Evolutionary conservation across 2,888 invertebrate species (phyloP).

Genomic region (Caenorhabditis macrosperma): DNA sequence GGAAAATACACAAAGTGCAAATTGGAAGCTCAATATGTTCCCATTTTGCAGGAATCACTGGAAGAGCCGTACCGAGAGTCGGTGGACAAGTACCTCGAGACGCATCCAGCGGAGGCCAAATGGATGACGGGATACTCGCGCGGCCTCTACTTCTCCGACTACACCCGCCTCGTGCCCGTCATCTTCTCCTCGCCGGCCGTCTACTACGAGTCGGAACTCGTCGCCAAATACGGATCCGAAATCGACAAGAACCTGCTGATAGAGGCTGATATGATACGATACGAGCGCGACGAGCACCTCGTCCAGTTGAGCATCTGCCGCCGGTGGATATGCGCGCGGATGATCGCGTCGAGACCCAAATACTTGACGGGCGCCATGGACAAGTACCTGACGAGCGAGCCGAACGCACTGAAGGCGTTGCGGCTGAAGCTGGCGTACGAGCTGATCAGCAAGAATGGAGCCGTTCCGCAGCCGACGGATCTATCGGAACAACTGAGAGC

Average conservation of each 20-base stretch:
- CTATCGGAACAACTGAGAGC: background rate
- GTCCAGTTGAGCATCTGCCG: background rate
- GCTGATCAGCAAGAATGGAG: background rate
- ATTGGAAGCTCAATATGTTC: too few relatives aligned
- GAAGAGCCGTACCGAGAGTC: background rate
- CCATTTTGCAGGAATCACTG: background rate
- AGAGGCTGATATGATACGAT: background rate
- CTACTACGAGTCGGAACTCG: background rate
- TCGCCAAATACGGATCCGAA: background rate
- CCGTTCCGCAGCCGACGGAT: background rate
- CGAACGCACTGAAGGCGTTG: background rate
- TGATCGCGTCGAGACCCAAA: background rate
- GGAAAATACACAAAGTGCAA: too few relatives aligned
- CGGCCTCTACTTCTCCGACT: background rate
- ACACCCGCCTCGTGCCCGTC: background rate
- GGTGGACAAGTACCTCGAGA: background rate
- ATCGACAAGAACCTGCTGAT: background rate
- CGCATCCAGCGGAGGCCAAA: background rate
- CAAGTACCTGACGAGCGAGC: background rate
- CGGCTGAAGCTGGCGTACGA: background rate
- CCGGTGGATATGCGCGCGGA: background rate
- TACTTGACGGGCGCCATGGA: background rate
- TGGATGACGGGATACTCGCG: background rate
- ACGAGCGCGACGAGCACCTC: background rate
- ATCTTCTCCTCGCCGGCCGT: background rate